phyloP scores from a whole-genome alignment of 2,113 vertebrate genomes.

The Perccottus glenii region DNA sequence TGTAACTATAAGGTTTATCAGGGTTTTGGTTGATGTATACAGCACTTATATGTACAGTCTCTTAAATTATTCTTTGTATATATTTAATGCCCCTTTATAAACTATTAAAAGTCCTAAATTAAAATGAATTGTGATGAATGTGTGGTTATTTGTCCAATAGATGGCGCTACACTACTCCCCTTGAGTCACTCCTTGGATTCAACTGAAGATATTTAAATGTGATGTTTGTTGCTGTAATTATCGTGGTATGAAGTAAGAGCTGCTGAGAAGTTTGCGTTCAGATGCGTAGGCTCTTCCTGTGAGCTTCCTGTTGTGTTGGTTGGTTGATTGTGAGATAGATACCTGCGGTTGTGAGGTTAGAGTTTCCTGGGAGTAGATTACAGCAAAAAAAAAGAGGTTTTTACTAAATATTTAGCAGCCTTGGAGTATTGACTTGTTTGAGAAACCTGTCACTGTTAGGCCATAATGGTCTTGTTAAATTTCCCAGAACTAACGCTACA shows the following conservation, averaged over 20 bases:
- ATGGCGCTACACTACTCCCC: constrained; percentile 29
- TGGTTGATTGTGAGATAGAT: not conserved
- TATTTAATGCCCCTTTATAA: constrained; percentile 29
- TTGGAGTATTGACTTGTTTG: too few relatives aligned
- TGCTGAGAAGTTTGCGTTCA: constrained; percentile 1
- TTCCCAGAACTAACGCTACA: too few relatives aligned
- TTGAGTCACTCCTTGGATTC: not conserved
- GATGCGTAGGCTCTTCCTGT: constrained; percentile 25
- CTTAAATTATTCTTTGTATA: constrained; percentile 14
- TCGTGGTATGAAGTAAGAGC: not conserved
- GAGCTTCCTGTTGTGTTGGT: constrained; percentile 14
- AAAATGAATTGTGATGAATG: constrained; percentile 23
- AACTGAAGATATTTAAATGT: not conserved
- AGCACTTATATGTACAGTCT: constrained; percentile 11
- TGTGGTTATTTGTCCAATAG: constrained; percentile 46
- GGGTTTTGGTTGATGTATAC: not conserved
- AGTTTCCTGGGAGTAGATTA: constrained; percentile 31
- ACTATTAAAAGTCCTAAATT: constrained; percentile 2
- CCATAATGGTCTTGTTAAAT: too few relatives aligned
- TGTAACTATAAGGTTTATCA: too few relatives aligned
- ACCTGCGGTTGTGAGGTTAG: constrained; percentile 8
- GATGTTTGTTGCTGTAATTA: not conserved
- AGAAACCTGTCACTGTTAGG: too few relatives aligned
- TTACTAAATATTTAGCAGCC: not conserved
- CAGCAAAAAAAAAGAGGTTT: not conserved